Evolutionary conservation across 2,797 vertebrate genomes (phyloP).

Genomic region (Macrochelys suwanniensis): DNA sequence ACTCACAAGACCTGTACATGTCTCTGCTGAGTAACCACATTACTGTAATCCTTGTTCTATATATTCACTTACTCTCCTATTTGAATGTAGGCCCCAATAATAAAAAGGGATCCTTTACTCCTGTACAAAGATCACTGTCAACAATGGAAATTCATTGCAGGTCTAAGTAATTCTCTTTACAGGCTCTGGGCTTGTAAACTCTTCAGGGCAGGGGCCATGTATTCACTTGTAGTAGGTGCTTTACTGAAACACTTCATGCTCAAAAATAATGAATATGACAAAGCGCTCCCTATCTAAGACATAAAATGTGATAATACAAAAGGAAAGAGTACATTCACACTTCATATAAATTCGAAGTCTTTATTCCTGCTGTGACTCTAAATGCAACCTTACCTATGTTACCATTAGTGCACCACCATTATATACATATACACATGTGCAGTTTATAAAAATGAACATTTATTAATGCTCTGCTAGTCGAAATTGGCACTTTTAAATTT

Average conservation of each 20-base stretch:
- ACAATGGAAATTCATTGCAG: neutral
- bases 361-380: neutral
- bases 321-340: neutral
- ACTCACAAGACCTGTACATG: neutral
- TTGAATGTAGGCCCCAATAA: neutral
- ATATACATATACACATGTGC: fast-evolving
- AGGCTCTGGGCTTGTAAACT: neutral
- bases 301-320: neutral
- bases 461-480: neutral
- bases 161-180: neutral
- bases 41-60: neutral
- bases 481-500: neutral
- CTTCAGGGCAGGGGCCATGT: neutral
- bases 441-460: neutral
- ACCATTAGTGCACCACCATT: neutral
- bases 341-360: neutral
- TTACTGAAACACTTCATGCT: neutral
- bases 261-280: neutral
- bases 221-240: neutral
- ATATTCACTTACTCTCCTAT: neutral
- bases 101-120: neutral
- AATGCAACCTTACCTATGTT: neutral
- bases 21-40: neutral
- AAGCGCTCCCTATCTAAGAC: neutral
- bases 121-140: neutral